Percentiles rank a stretch among this genome's conserved stretches.
Evolutionary conservation across 2,113 vertebrate genomes (phyloP).

Genomic region (Engraulis encrasicolus): DNA sequence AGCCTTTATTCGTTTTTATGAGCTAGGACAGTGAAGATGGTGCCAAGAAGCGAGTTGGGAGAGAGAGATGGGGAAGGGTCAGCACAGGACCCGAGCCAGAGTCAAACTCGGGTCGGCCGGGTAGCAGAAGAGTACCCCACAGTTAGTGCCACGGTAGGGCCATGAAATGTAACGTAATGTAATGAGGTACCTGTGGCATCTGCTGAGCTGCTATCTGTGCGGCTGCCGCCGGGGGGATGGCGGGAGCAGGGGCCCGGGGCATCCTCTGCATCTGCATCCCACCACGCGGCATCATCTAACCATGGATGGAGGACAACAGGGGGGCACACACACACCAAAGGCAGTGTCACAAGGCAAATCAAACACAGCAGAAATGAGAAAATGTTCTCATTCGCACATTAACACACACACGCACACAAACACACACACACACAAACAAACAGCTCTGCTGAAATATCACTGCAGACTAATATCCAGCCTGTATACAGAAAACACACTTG

Average conservation of each 20-base stretch:
- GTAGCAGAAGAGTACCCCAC: too few relatives aligned
- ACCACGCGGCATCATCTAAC: conserved; percentile 87
- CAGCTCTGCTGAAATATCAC: neutral
- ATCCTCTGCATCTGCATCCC: conserved; percentile 86
- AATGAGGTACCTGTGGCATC: conserved; percentile 88
- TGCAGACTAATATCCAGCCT: conserved; percentile 25
- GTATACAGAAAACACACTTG: conserved; percentile 8
- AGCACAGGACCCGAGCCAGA: too few relatives aligned
- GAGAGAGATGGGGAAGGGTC: too few relatives aligned
- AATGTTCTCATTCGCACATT: too few relatives aligned
- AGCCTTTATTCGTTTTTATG: too few relatives aligned
- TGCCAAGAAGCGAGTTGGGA: too few relatives aligned
- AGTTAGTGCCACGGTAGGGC: too few relatives aligned
- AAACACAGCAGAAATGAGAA: conserved; percentile 63
- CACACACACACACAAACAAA: conserved; percentile 15
- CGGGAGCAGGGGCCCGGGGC: conserved; percentile 80
- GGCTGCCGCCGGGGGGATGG: conserved; percentile 79
- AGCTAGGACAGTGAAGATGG: too few relatives aligned
- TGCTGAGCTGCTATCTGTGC: conserved; percentile 82
- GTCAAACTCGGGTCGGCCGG: too few relatives aligned
- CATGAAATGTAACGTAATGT: too few relatives aligned
- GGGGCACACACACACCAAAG: conserved; percentile 88
- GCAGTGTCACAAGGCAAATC: conserved; percentile 82
- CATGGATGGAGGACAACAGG: conserved; percentile 78
- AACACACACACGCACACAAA: conserved; percentile 57